Conservation (phyloP, 2,113 vertebrate species). For the Mustela nigripes region DNA sequence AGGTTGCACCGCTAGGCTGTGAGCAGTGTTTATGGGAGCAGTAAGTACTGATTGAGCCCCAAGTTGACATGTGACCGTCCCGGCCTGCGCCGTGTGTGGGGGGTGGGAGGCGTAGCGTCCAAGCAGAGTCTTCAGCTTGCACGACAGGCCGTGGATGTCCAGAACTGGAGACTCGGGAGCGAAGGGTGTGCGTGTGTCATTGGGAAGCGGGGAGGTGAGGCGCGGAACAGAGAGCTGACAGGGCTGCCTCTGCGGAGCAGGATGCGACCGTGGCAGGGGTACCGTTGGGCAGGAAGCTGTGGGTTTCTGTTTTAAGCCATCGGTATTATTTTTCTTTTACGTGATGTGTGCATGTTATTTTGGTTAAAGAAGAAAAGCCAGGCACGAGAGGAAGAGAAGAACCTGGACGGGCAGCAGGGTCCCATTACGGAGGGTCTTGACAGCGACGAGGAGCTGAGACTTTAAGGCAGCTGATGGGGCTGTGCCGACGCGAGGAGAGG, state of each 20-base stretch:
- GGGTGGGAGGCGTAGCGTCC: neutral
- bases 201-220: too few relatives aligned
- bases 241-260: neutral
- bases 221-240: neutral
- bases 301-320: neutral
- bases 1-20: neutral
- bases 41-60: neutral
- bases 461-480: neutral
- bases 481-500: fast-evolving
- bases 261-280: fast-evolving
- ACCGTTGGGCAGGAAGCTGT: neutral
- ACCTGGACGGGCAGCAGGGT: neutral
- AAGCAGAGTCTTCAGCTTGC: neutral
- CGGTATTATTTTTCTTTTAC: neutral
- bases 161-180: fast-evolving
- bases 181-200: fast-evolving
- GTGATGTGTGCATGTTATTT: neutral
- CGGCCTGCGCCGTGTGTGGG: fast-evolving
- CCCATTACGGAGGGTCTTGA: neutral
- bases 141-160: neutral
- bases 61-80: fast-evolving
- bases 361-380: neutral
- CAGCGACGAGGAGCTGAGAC: neutral
- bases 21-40: neutral
- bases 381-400: fast-evolving